Evolutionary conservation across 2,888 invertebrate genomes (phyloP).

Genomic region (Cosmorhoe ocellata): DNA sequence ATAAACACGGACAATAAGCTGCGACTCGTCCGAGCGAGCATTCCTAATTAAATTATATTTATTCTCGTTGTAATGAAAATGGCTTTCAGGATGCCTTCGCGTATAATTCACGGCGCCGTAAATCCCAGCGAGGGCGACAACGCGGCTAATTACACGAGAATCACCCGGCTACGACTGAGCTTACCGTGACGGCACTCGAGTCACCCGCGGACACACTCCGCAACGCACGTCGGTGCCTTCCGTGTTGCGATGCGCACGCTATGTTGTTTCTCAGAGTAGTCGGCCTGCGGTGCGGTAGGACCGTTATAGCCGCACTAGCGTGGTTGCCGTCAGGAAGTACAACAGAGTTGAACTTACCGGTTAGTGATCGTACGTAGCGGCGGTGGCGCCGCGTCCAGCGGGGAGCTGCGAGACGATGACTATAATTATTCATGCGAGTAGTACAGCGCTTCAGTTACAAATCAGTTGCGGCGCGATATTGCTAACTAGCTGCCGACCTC

Average conservation of each 20-base stretch:
- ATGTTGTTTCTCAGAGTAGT: too few species aligned
- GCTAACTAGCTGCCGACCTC: slow-evolving; percentile 13
- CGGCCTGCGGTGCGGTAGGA: too few species aligned
- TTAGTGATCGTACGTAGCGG: neutral
- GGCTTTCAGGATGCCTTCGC: slow-evolving; percentile 54
- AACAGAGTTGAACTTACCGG: neutral
- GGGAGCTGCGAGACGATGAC: slow-evolving; percentile 16
- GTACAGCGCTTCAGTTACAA: slow-evolving; percentile 18
- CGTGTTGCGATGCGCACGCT: too few species aligned
- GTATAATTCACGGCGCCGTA: slow-evolving; percentile 67
- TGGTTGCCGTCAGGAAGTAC: too few species aligned
- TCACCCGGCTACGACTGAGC: slow-evolving; percentile 54
- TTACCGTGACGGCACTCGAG: slow-evolving; percentile 29
- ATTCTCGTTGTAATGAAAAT: slow-evolving; percentile 64
- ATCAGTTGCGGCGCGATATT: slow-evolving; percentile 19
- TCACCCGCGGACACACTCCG: slow-evolving; percentile 1
- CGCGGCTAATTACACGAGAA: slow-evolving; percentile 63
- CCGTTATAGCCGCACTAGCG: too few species aligned
- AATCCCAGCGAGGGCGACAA: slow-evolving; percentile 64
- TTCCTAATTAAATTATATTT: slow-evolving; percentile 64
- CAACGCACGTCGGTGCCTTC: neutral
- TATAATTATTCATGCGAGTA: slow-evolving; percentile 34
- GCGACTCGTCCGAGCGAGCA: slow-evolving; percentile 8
- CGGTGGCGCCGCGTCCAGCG: neutral
- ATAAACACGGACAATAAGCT: slow-evolving; percentile 14